A percentile compares a stretch with the other conserved stretches of the same genome.
These are phyloP conservation scores for Pyrochroa serraticornis DNA, from an alignment of 2,888 invertebrate species.

Conservation along the genomic window DNA sequence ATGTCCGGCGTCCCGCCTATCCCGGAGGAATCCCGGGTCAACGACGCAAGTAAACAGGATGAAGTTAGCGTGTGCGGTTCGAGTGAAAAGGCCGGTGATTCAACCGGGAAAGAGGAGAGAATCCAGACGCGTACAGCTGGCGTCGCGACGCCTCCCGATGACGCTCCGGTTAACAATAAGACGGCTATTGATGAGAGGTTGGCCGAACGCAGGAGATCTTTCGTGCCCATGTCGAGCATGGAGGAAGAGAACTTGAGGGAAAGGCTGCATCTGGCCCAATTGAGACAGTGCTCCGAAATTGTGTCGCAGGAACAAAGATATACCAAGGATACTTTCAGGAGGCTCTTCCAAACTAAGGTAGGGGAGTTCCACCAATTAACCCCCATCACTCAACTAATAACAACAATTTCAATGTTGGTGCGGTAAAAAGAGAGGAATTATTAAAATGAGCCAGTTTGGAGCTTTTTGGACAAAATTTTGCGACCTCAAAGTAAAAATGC, in stretches of 20 bases:
- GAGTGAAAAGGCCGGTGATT: constrained; percentile 7
- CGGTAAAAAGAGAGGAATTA: too few species aligned
- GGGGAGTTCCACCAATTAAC: constrained; percentile 39
- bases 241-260: constrained; percentile 73
- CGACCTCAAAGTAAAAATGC: too few species aligned
- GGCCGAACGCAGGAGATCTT: constrained; percentile 43
- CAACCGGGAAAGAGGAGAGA: constrained; percentile 14
- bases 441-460: too few species aligned
- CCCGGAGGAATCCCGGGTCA: constrained; percentile 9
- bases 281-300: constrained; percentile 71
- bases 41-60: constrained; percentile 17
- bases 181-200: constrained; percentile 42
- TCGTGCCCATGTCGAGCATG: constrained; percentile 67
- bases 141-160: constrained; percentile 36
- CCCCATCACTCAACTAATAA: too few species aligned
- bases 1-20: constrained; percentile 16
- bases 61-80: constrained; percentile 16
- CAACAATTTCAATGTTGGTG: too few species aligned
- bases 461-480: too few species aligned
- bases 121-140: constrained; percentile 21
- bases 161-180: constrained; percentile 26
- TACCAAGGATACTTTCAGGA: constrained; percentile 68
- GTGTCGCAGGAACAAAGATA: constrained; percentile 68
- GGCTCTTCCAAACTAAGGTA: constrained; percentile 74
- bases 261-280: constrained; percentile 63